Evolutionary conservation across 2,888 invertebrate species (phyloP).

Genomic region (Thalpophila matura): DNA sequence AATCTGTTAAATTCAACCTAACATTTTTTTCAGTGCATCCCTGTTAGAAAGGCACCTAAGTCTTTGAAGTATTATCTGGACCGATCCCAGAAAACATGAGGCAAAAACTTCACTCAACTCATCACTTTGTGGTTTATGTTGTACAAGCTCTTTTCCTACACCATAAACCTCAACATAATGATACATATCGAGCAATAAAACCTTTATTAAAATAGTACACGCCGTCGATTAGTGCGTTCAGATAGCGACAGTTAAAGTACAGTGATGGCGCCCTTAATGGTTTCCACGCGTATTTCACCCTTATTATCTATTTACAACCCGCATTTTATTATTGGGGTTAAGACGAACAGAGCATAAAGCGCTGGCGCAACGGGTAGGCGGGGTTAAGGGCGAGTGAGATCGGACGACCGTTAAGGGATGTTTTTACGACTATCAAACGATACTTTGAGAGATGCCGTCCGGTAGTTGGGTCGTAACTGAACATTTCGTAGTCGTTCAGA

Average conservation of each 20-base stretch:
- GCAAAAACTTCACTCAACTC: not conserved
- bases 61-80: no score
- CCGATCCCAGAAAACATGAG: not conserved
- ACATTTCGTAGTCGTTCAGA: slow-evolving; percentile 70
- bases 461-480: slow-evolving; percentile 79
- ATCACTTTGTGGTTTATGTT: slow-evolving; percentile 5
- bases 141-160: slow-evolving; percentile 16
- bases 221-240: slow-evolving; percentile 81
- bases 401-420: slow-evolving; percentile 89
- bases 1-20: no score
- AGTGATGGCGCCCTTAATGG: slow-evolving; percentile 86
- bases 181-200: slow-evolving; percentile 71
- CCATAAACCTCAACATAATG: slow-evolving; percentile 55
- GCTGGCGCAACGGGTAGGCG: slow-evolving; percentile 79
- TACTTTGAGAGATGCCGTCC: slow-evolving; percentile 89
- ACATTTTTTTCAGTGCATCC: no score
- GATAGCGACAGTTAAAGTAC: slow-evolving; percentile 81
- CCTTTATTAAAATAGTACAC: slow-evolving; percentile 79
- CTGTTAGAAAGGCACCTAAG: no score
- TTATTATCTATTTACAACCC: slow-evolving; percentile 91
- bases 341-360: slow-evolving; percentile 82
- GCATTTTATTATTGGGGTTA: slow-evolving; percentile 91
- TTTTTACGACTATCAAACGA: slow-evolving; percentile 90
- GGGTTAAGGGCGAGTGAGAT: slow-evolving; percentile 79
- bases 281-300: slow-evolving; percentile 84